Evolutionary conservation across 2,888 invertebrate species (phyloP).

Genomic region (Nudaria mundana): DNA sequence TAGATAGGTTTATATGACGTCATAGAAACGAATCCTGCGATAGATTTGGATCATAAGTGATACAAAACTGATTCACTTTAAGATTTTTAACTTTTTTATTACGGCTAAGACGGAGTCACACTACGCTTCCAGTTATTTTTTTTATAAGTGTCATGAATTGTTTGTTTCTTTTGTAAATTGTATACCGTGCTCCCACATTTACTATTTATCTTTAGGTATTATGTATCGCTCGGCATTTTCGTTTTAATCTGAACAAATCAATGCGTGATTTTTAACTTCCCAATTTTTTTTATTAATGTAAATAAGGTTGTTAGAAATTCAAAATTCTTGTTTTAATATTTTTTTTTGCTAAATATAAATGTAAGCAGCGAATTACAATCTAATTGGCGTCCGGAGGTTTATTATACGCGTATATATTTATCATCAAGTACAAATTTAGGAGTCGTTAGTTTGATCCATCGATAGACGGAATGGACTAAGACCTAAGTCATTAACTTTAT

Average conservation of each 20-base stretch:
- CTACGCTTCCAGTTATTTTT: slow-evolving; percentile 66
- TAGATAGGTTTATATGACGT: slow-evolving; percentile 68
- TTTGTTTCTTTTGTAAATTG: slow-evolving; percentile 60
- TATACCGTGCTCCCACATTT: slow-evolving; percentile 61
- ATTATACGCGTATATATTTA: slow-evolving; percentile 56
- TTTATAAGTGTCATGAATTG: slow-evolving; percentile 68
- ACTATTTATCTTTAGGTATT: slow-evolving; percentile 55
- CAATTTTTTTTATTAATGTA: slow-evolving; percentile 60
- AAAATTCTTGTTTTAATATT: slow-evolving; percentile 38
- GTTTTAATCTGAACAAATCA: slow-evolving; percentile 38
- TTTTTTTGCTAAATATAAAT: slow-evolving; percentile 35
- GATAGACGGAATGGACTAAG: slow-evolving; percentile 45
- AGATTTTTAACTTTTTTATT: slow-evolving; percentile 48
- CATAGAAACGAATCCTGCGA: slow-evolving; percentile 64
- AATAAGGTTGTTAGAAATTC: slow-evolving; percentile 53
- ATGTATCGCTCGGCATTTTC: slow-evolving; percentile 45
- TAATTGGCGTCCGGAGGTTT: slow-evolving; percentile 62
- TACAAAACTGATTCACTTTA: slow-evolving; percentile 47
- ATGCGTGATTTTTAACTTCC: slow-evolving; percentile 45
- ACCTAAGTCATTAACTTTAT: slow-evolving; percentile 55
- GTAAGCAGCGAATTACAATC: slow-evolving; percentile 55
- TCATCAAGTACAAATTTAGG: slow-evolving; percentile 74
- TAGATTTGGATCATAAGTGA: slow-evolving; percentile 39
- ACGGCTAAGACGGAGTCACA: slow-evolving; percentile 61
- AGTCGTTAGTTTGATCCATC: slow-evolving; percentile 51